Evolutionary conservation across 2,888 invertebrate species (phyloP).

Genomic region (Cantharis rufa): DNA sequence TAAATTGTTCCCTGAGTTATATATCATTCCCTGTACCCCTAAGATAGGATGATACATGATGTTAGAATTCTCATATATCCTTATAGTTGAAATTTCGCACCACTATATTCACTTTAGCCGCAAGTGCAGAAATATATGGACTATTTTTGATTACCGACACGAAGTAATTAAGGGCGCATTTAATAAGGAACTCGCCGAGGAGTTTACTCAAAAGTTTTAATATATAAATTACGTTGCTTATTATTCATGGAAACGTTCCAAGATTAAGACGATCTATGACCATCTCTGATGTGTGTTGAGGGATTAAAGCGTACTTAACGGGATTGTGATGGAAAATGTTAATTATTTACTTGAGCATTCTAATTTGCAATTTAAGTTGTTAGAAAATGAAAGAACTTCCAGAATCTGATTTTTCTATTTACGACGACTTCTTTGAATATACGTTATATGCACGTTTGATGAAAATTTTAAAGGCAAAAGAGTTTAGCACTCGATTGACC

Average conservation of each 20-base stretch:
- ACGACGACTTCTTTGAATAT: slow-evolving; percentile 26
- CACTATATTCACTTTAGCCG: slow-evolving; percentile 2
- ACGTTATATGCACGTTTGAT: slow-evolving; percentile 34
- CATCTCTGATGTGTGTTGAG: slow-evolving; percentile 47
- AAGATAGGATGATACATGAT: slow-evolving; percentile 41
- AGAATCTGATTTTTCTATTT: slow-evolving; percentile 28
- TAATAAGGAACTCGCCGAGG: slow-evolving; percentile 24
- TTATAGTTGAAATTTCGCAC: slow-evolving; percentile 17
- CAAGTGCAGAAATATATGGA: background rate
- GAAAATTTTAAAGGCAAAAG: slow-evolving; percentile 35
- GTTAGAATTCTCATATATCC: slow-evolving; percentile 32
- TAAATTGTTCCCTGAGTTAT: slow-evolving; percentile 44
- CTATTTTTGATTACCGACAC: slow-evolving; percentile 8
- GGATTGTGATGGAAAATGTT: slow-evolving; percentile 24
- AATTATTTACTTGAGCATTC: slow-evolving; percentile 24
- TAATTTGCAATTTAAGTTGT: slow-evolving; percentile 12
- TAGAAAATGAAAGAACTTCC: background rate
- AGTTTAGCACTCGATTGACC: slow-evolving; percentile 43
- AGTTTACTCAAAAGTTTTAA: background rate
- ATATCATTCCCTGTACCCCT: slow-evolving; percentile 37
- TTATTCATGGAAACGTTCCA: slow-evolving; percentile 52
- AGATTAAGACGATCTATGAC: slow-evolving; percentile 51
- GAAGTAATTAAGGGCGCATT: slow-evolving; percentile 43
- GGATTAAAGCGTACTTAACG: slow-evolving; percentile 27
- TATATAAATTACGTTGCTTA: background rate